Evolutionary conservation across 30 jellyfish, hydroid and myxozoan genomes (phyloP).

Genomic region (Calvadosia cruxmelitensis): DNA sequence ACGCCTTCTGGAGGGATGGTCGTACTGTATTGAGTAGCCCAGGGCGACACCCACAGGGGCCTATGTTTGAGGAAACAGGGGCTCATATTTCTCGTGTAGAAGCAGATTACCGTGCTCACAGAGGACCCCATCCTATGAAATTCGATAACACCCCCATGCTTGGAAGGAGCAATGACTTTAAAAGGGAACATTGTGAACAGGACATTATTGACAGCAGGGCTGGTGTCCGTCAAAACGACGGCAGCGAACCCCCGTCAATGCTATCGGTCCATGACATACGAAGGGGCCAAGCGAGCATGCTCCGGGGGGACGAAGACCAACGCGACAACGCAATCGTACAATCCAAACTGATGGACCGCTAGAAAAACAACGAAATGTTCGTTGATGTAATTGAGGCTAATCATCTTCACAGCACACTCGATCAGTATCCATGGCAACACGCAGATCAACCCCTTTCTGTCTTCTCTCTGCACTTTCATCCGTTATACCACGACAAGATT

Average conservation of each 20-base stretch:
- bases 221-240: neutral
- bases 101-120: neutral
- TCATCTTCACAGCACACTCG: too few species aligned
- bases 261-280: neutral
- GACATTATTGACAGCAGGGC: too few species aligned
- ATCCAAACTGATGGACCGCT: too few species aligned
- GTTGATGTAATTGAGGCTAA: too few species aligned
- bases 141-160: neutral
- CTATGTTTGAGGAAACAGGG: neutral
- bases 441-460: too few species aligned
- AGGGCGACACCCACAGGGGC: neutral
- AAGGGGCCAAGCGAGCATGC: neutral
- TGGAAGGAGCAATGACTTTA: neutral
- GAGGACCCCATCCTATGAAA: neutral
- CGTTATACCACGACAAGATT: too few species aligned
- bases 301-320: too few species aligned
- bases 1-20: slow-evolving; percentile 1
- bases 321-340: too few species aligned
- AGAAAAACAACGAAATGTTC: too few species aligned
- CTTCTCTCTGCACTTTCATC: too few species aligned
- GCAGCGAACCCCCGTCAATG: neutral
- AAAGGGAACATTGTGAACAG: neutral
- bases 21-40: too few species aligned
- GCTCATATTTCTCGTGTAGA: neutral
- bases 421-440: too few species aligned